Conservation (phyloP, 2,888 invertebrate species). For the Agriopis aurantiaria region DNA sequence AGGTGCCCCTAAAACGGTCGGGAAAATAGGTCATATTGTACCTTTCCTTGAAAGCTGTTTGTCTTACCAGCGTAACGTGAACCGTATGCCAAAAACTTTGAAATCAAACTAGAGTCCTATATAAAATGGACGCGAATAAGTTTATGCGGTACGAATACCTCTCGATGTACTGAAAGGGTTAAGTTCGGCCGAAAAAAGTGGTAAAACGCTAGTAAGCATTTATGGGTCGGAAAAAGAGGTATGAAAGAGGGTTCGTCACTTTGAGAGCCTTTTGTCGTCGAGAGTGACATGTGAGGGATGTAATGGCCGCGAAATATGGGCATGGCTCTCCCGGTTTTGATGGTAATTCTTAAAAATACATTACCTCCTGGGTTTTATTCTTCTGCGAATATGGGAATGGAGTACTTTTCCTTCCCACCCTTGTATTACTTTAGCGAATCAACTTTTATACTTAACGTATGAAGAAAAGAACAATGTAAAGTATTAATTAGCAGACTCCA, state of each 20-base stretch:
- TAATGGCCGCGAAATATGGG: conserved; percentile 46
- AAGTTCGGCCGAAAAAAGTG: conserved; percentile 67
- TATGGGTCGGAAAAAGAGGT: conserved; percentile 65
- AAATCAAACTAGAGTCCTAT: conserved; percentile 43
- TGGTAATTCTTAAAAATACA: conserved; percentile 45
- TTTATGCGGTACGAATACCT: conserved; percentile 75
- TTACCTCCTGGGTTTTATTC: conserved; percentile 30
- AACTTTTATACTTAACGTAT: neutral
- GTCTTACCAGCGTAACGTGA: conserved; percentile 52
- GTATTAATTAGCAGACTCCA: too few species aligned
- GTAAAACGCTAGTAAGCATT: conserved; percentile 75
- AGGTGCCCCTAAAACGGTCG: conserved; percentile 66
- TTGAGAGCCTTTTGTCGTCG: conserved; percentile 61
- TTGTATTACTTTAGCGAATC: conserved; percentile 1
- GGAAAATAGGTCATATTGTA: conserved; percentile 72
- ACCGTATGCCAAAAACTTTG: conserved; percentile 26
- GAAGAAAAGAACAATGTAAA: too few species aligned
- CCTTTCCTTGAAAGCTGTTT: conserved; percentile 66
- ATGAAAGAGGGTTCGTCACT: conserved; percentile 64
- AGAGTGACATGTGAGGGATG: conserved; percentile 56
- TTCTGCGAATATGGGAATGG: conserved; percentile 17
- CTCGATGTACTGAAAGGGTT: conserved; percentile 71
- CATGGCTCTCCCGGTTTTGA: conserved; percentile 39
- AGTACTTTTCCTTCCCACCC: conserved; percentile 6
- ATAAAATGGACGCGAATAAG: conserved; percentile 57